Percentiles rank a stretch among this genome's conserved stretches.
Conservation (phyloP, 1,140 invertebrate species). For the Phymastichus coffea region DNA sequence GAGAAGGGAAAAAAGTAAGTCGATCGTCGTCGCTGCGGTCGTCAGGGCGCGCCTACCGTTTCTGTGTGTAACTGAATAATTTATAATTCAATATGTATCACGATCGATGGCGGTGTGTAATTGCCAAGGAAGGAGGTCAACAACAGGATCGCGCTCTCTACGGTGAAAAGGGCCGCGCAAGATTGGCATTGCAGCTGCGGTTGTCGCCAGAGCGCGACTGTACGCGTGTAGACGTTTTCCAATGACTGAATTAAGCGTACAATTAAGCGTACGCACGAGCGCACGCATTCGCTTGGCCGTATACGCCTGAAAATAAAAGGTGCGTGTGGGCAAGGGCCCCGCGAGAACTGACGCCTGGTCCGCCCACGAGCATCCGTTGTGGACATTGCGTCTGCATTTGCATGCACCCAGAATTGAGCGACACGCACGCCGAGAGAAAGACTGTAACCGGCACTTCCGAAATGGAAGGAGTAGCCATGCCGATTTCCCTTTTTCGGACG, state of each 20-base stretch:
- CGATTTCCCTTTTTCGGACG: no score
- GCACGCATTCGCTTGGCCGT: not conserved
- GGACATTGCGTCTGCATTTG: not conserved
- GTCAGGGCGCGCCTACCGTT: not conserved
- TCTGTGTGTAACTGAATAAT: constrained; percentile 7
- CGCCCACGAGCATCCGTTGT: constrained; percentile 20
- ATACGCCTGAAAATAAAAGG: no score
- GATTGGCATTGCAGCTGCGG: no score
- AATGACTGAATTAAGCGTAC: not conserved
- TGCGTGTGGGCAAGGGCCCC: not conserved
- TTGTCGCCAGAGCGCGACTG: no score
- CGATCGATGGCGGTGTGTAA: not conserved
- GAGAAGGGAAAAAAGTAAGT: no score
- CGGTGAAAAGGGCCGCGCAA: not conserved
- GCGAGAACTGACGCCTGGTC: constrained; percentile 14
- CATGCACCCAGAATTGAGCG: not conserved
- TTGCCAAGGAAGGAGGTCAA: constrained; percentile 7
- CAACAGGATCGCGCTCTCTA: not conserved
- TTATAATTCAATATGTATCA: constrained; percentile 11
- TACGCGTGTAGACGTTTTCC: no score
- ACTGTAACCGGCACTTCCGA: no score
- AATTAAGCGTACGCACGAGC: not conserved
- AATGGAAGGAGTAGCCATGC: no score
- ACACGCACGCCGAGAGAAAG: no score
- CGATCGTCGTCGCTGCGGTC: no score